Conservation (phyloP, 2,113 vertebrate genomes). For the Lepus europaeus region DNA sequence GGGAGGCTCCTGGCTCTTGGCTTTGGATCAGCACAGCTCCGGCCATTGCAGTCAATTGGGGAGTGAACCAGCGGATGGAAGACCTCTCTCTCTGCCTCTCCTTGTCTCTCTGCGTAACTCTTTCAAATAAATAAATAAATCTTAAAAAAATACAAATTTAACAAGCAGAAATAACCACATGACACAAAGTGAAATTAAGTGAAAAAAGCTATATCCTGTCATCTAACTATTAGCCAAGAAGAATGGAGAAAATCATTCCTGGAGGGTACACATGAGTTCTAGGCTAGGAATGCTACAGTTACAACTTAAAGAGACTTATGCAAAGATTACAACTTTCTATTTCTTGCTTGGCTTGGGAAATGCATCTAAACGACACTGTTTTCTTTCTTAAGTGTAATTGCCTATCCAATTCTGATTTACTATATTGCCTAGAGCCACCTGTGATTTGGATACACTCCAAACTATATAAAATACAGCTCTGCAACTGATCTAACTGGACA, state of each 20-base stretch:
- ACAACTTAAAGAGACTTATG: not conserved
- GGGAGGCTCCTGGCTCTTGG: no score
- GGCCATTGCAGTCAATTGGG: no score
- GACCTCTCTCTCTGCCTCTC: no score
- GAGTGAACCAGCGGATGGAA: no score
- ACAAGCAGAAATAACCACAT: not conserved
- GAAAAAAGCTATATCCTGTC: not conserved
- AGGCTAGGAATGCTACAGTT: not conserved
- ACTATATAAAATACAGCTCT: not conserved
- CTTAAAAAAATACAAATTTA: not conserved
- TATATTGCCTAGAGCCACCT: not conserved
- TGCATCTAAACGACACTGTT: not conserved
- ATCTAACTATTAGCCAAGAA: not conserved
- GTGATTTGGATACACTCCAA: not conserved
- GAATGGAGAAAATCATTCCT: not conserved
- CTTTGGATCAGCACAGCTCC: no score
- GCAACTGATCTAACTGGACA: not conserved
- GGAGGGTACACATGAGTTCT: not conserved
- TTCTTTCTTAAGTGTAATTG: constrained; percentile 40
- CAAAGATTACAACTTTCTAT: constrained; percentile 30
- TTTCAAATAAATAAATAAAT: no score
- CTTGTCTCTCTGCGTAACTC: no score
- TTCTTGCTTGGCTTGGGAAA: constrained; percentile 6
- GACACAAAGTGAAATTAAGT: constrained; percentile 7
- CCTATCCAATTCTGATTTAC: constrained; percentile 19